phyloP scores from a whole-genome alignment of 2,888 invertebrate genomes.

The Lasioglossum pauxillum region DNA sequence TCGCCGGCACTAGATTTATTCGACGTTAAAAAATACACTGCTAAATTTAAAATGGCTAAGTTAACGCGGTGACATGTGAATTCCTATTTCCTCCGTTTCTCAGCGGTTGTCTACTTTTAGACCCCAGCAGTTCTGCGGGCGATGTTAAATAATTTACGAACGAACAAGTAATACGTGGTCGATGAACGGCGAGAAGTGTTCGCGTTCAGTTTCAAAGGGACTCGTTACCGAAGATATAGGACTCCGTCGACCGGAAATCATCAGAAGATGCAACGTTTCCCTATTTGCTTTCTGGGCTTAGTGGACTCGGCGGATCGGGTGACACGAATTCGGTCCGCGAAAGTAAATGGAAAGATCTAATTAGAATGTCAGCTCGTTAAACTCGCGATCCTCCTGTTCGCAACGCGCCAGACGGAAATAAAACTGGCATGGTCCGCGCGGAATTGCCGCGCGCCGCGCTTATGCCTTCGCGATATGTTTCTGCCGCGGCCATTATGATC shows the following conservation, averaged over 20 bases:
- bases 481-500: slow-evolving; percentile 38
- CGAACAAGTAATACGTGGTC: background rate
- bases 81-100: background rate
- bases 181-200: background rate
- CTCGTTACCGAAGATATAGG: background rate
- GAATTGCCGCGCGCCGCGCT: slow-evolving; percentile 31
- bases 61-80: background rate
- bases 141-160: background rate
- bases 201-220: background rate
- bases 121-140: background rate
- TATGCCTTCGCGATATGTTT: slow-evolving; percentile 41
- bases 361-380: slow-evolving; percentile 70
- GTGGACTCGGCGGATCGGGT: slow-evolving; percentile 37
- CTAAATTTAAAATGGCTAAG: background rate
- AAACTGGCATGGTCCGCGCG: slow-evolving; percentile 58
- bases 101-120: background rate
- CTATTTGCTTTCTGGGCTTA: slow-evolving; percentile 12
- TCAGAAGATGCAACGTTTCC: background rate
- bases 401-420: slow-evolving; percentile 63
- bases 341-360: slow-evolving; percentile 67
- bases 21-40: background rate
- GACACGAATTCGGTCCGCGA: slow-evolving; percentile 58
- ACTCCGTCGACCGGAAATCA: slow-evolving; percentile 24
- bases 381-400: slow-evolving; percentile 59
- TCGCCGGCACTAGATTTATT: background rate